Base-by-base conservation (phyloP, 2,888 invertebrate species). In the Chromoteleia sp. region DNA sequence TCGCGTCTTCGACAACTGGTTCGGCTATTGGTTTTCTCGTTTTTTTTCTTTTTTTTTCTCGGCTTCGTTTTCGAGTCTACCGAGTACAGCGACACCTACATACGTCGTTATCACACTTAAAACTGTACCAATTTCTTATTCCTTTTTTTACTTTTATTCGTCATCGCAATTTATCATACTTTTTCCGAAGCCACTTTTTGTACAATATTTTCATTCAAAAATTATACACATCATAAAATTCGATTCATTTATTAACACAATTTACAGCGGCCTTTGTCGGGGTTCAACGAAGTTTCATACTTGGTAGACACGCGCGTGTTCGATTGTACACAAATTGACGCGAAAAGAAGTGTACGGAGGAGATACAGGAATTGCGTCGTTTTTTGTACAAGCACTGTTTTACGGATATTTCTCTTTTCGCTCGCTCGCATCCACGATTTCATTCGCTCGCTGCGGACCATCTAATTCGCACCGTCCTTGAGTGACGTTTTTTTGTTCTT, bases 171-270 rank as follows among this genome's bases (percentile, higher is more conserved):
- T 70, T 36, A 36, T n/a, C n/a, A n/a, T n/a, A n/a, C n/a, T n/a
- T n/a, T n/a, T n/a, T n/a, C 50, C 61, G 54, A 68, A 56, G 77
- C 21, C 73, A 68, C 63, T 56, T 74, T 74, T 75, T 80, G 80
- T 80, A 80, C 80, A 80, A 74, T 80, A 80, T 80, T 75, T 80
- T 74, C 80, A 80, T 45, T 70, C 61, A 56, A 68, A 79, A 75
- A 61, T 80, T 68, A 80, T 80, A 80, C 74, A 70, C 54, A 80
- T 68, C 74, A 36, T 80, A 80, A 80, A 68, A 74, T 80, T 80
- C 70, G 59, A 41, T 61, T 68, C 52, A 80, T 74, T 77, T 80
- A 74, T 80, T 74, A 80, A 80, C 80, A 74, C 75, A 80, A 75
- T 80, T 75, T 80, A 75, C 80, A 79, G 67, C 61, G 59, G 36